Conservation (phyloP, 2,797 vertebrate species). For the Syngnathus acus region DNA sequence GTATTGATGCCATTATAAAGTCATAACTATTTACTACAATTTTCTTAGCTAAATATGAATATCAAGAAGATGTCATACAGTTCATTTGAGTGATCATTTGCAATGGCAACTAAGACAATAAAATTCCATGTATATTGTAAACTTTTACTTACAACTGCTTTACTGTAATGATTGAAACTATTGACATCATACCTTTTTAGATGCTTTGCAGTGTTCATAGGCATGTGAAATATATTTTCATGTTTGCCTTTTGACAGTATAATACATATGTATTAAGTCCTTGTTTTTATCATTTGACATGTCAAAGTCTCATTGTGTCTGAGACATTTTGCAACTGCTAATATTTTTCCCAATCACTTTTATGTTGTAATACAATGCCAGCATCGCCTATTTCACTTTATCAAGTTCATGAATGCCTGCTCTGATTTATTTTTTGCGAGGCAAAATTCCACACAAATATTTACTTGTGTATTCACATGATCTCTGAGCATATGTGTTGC, state of each 20-base stretch:
- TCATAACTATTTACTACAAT: neutral
- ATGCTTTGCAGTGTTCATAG: constrained; percentile 29
- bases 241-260: constrained; percentile 31
- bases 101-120: neutral
- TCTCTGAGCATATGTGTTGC: neutral
- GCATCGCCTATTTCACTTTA: constrained; percentile 58
- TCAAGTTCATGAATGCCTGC: constrained; percentile 55
- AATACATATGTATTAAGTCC: constrained; percentile 30
- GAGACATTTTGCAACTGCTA: constrained; percentile 49
- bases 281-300: constrained; percentile 58
- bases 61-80: neutral
- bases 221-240: constrained; percentile 37
- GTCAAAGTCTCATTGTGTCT: constrained; percentile 55
- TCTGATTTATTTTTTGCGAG: constrained; percentile 51
- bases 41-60: neutral
- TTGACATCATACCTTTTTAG: constrained; percentile 21
- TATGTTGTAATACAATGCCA: constrained; percentile 55
- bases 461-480: constrained; percentile 19
- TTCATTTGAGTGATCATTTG: neutral
- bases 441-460: constrained; percentile 24
- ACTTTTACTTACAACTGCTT: neutral
- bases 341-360: constrained; percentile 60
- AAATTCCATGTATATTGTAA: neutral
- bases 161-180: neutral
- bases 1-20: neutral